Percentiles rank a stretch among this genome's conserved stretches.
Conservation (phyloP, 1,140 invertebrate species). For the Uloborus diversus region DNA sequence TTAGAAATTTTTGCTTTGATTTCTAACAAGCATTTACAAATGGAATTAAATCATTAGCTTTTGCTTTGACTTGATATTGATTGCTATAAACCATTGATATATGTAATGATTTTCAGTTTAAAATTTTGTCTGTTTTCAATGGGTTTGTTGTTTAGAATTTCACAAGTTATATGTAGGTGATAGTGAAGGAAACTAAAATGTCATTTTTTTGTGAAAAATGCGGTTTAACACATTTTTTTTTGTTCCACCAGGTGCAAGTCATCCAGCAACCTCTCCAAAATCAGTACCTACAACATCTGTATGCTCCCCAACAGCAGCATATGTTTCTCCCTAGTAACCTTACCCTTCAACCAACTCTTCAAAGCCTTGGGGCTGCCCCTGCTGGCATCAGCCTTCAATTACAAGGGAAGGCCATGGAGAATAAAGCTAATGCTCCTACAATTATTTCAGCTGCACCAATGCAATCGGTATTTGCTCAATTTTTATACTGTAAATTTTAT, state of each 20-base stretch:
- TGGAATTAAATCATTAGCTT: too few relatives aligned
- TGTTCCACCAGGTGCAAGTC: conserved; percentile 73
- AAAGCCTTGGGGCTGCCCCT: conserved; percentile 29
- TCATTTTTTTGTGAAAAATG: too few relatives aligned
- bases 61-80: too few relatives aligned
- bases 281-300: conserved; percentile 80
- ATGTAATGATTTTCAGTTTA: too few relatives aligned
- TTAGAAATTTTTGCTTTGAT: too few relatives aligned
- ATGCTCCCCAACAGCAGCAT: conserved; percentile 77
- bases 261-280: conserved; percentile 84
- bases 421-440: conserved; percentile 62
- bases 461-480: conserved; percentile 65
- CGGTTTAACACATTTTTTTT: too few relatives aligned
- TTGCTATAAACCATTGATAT: too few relatives aligned
- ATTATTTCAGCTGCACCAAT: conserved; percentile 79
- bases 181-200: too few relatives aligned
- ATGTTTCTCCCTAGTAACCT: conserved; percentile 78
- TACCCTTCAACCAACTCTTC: conserved; percentile 70
- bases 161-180: too few relatives aligned
- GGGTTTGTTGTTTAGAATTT: too few relatives aligned
- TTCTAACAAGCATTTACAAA: too few relatives aligned
- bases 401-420: conserved; percentile 54
- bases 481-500: not conserved
- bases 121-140: too few relatives aligned
- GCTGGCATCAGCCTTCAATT: conserved; percentile 51